A percentile compares a stretch with the other conserved stretches of the same genome.
Conservation (phyloP, 2,797 vertebrate genomes). For the Hypotaenidia philippensis region DNA sequence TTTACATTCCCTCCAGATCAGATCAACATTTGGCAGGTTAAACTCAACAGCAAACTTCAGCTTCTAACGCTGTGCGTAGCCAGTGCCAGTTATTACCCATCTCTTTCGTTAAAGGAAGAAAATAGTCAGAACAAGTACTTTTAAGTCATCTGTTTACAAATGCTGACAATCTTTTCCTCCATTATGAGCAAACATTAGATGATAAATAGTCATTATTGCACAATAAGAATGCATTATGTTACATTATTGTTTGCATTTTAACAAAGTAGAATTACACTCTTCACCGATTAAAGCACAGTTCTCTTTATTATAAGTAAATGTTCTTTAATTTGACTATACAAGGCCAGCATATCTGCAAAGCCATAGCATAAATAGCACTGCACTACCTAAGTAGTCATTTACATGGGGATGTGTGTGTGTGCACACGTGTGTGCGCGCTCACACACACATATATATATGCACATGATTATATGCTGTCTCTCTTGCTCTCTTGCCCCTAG, state of each 20-base stretch:
- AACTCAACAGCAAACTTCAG: background rate
- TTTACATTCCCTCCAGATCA: constrained; percentile 12
- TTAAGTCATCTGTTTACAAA: background rate
- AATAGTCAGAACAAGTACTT: background rate
- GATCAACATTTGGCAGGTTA: constrained; percentile 22
- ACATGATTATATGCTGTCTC: background rate
- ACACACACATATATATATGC: background rate
- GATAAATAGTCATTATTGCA: background rate
- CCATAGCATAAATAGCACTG: background rate
- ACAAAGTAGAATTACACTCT: background rate
- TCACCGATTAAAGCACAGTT: background rate
- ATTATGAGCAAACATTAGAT: background rate
- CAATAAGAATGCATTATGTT: background rate
- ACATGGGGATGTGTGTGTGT: background rate
- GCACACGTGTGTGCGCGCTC: too few species aligned
- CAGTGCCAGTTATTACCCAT: background rate
- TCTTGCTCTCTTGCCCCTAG: constrained; percentile 73
- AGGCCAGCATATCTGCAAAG: background rate
- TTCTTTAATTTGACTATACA: background rate
- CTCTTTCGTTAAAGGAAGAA: background rate
- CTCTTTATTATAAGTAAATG: background rate
- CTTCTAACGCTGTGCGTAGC: background rate
- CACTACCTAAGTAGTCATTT: background rate
- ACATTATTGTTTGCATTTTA: background rate
- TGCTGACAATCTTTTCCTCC: background rate